Conservation (phyloP, 2,888 invertebrate genomes). For the Ctenicera cuprea region DNA sequence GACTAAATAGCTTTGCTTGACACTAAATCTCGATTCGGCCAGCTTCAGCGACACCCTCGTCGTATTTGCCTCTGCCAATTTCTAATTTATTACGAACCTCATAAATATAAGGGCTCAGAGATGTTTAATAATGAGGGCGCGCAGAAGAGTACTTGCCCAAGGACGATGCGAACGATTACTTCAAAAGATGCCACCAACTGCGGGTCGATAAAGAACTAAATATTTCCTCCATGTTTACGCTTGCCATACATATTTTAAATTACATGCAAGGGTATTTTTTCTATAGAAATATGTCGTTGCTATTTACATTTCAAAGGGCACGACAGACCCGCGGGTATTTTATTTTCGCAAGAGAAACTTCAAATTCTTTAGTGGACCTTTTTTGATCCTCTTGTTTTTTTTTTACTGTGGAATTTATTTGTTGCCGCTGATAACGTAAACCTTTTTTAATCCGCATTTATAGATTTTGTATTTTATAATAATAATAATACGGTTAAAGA, state of each 20-base stretch:
- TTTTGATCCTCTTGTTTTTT: neutral
- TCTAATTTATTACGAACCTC: constrained; percentile 23
- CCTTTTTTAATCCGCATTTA: too few species aligned
- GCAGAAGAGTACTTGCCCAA: constrained; percentile 20
- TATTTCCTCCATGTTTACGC: constrained; percentile 9
- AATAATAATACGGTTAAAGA: too few species aligned
- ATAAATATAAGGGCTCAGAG: constrained; percentile 12
- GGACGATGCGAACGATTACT: neutral
- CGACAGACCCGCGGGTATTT: constrained; percentile 4
- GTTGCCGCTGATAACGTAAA: too few species aligned
- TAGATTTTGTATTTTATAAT: too few species aligned
- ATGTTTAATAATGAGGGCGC: constrained; percentile 22
- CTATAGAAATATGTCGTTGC: neutral
- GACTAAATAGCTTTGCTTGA: constrained; percentile 21
- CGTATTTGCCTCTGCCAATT: neutral
- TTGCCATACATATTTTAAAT: constrained; percentile 20
- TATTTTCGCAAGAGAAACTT: constrained; percentile 5
- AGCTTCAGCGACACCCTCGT: constrained; percentile 4
- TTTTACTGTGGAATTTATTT: too few species aligned
- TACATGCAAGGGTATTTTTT: constrained; percentile 22
- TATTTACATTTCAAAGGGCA: constrained; percentile 11
- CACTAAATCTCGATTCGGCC: constrained; percentile 16
- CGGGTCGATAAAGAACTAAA: constrained; percentile 16
- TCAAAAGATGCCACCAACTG: constrained; percentile 4
- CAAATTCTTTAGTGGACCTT: neutral